A percentile compares a stretch with the other conserved stretches of the same genome.
phyloP scores from a whole-genome alignment of 2,797 vertebrate species.

The Semaprochilodus insignis region DNA sequence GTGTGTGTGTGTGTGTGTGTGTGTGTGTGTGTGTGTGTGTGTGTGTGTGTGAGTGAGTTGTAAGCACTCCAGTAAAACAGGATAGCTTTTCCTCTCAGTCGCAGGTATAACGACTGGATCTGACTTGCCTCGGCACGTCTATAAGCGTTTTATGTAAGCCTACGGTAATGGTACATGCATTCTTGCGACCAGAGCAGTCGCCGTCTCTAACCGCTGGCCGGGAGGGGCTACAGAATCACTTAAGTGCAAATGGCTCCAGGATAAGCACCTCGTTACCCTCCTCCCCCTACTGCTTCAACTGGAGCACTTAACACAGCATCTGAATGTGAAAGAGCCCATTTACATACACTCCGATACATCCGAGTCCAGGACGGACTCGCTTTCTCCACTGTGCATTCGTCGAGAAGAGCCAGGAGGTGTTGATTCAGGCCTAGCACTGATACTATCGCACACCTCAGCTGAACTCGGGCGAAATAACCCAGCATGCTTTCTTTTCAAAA shows the following conservation, averaged over 20 bases:
- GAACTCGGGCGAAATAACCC: no score
- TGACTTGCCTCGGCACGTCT: conserved; percentile 10
- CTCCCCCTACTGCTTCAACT: conserved; percentile 44
- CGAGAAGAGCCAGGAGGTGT: not conserved
- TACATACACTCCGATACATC: conserved; percentile 65
- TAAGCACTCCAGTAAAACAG: not conserved
- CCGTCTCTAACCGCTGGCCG: not conserved
- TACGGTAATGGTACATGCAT: not conserved
- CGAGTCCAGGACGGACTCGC: conserved; percentile 42
- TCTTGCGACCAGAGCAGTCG: not conserved
- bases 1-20: not conserved
- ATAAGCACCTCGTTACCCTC: conserved; percentile 58
- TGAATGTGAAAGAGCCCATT: conserved; percentile 61
- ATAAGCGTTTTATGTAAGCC: not conserved
- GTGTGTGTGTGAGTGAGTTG: not conserved
- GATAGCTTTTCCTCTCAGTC: not conserved
- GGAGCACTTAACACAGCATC: conserved; percentile 37
- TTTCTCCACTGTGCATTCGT: conserved; percentile 17
- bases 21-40: not conserved
- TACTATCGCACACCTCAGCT: not conserved
- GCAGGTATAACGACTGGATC: not conserved
- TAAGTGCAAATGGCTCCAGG: conserved; percentile 65
- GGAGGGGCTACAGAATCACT: conserved; percentile 49
- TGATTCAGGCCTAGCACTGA: not conserved
- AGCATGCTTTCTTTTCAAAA: not conserved